Evolutionary conservation across 53 echinoderm and acorn worm genomes (phyloP), one percentile per base, ranked within the genome.

Genomic region (Echinometra lucunter): DNA sequence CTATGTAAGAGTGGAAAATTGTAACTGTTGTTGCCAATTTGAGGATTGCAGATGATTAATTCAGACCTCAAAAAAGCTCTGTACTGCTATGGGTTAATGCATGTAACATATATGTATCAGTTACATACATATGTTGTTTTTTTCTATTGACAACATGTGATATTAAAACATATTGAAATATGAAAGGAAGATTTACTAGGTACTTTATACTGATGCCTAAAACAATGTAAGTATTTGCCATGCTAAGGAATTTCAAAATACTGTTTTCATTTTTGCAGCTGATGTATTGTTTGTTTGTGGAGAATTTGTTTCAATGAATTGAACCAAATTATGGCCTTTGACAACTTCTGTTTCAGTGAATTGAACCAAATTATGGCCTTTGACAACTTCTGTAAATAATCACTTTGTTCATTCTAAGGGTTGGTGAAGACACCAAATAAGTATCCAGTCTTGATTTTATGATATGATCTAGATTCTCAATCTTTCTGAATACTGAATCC

Each of bases 231-330:
- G 42, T 42, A 42, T 16, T 72, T 72, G 12, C 35, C 35, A 30
- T 34, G 35, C 70, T 34, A 70, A 72, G 8, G 9, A 19, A 72
- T 72, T 10, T 72, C 12, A 72, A 30, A 72, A 19, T 81, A 44
- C 11, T 42, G 44, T 82, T 21, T 82, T 49, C 27, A 23, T 85
- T 85, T 30, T 47, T 85, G 85, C 85, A 85, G 85, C 85, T 85
- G 85, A 85, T 85, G 49, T 85, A 85, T 85, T 74, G 16, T 27
- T 49, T 49, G 12, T 47, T 85, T 49, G 42, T 42, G 42, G 38
- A 40, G 78, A 35, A 72, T 12, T 23, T 81, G 81, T 81, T 44
- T 40, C 21, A 44, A 72, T 34, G 72, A 11, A 28, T 35, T 72
- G 2, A 72, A 72, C 72, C 72, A 72, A 72, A 81, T 23, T 19